phyloP scores from a whole-genome alignment of 64 coral and sea anemone genomes.

The Anthopleura sola region DNA sequence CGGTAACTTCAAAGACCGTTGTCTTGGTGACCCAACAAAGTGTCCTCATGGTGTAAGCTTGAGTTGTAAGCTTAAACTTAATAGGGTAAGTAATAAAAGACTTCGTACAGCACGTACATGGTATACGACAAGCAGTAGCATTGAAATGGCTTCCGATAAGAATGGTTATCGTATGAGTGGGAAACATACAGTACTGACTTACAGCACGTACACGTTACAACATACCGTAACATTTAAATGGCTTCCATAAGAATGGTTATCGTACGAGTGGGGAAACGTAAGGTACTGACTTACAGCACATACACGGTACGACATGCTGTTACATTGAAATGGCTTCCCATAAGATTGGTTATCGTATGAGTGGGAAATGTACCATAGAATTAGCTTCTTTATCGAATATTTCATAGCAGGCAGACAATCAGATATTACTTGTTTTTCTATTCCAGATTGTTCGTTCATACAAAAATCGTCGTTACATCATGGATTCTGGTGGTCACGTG shows the following conservation, averaged over 20 bases:
- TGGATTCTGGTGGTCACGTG: constrained; percentile 79
- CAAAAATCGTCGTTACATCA: constrained; percentile 77
- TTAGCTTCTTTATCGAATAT: no score
- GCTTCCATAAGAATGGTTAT: no score
- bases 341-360: no score
- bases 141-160: background rate
- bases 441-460: constrained; percentile 67
- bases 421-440: background rate
- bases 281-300: no score
- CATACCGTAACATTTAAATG: no score
- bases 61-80: constrained; percentile 94
- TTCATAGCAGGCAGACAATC: background rate
- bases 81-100: constrained; percentile 73
- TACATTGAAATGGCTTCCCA: background rate
- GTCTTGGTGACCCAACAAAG: constrained; percentile 78
- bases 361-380: no score
- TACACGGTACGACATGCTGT: no score
- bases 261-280: no score
- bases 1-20: constrained; percentile 71
- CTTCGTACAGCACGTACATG: no score
- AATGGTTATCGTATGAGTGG: no score
- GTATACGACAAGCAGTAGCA: background rate
- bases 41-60: constrained; percentile 85
- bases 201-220: no score
- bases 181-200: no score